Percentiles rank a stretch among this genome's conserved stretches.
Conservation (phyloP, 2,888 invertebrate genomes). For the Operophtera brumata region DNA sequence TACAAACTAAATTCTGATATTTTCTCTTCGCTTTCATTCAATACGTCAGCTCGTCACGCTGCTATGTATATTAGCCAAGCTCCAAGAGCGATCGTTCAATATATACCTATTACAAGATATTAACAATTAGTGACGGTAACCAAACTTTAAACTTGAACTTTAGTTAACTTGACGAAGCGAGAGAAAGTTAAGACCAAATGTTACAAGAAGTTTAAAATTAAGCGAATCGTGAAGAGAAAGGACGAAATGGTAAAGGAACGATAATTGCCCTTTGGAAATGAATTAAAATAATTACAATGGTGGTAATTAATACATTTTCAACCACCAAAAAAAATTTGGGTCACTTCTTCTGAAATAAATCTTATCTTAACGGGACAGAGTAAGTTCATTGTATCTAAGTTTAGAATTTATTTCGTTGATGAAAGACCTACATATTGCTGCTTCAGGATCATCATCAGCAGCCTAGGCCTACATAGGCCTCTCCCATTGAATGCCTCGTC, state of each 20-base stretch:
- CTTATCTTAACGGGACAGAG: too few relatives aligned
- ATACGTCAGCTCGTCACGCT: background rate
- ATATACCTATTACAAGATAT: background rate
- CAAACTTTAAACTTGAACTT: slow-evolving; percentile 18
- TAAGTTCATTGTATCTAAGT: too few relatives aligned
- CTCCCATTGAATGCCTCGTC: too few relatives aligned
- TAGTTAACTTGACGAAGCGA: slow-evolving; percentile 1
- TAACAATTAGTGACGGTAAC: slow-evolving; percentile 22
- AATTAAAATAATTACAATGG: background rate
- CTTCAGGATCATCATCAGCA: too few relatives aligned
- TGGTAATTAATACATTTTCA: background rate
- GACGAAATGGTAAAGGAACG: slow-evolving; percentile 15
- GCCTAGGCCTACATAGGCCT: too few relatives aligned
- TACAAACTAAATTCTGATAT: too few relatives aligned
- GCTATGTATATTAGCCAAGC: background rate
- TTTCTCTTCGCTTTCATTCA: too few relatives aligned
- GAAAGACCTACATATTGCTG: too few relatives aligned
- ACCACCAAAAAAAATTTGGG: too few relatives aligned
- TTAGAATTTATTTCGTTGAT: too few relatives aligned
- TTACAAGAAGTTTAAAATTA: slow-evolving; percentile 20
- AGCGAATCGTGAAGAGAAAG: slow-evolving; percentile 22
- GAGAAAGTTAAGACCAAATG: slow-evolving; percentile 21
- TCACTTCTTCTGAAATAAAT: too few relatives aligned
- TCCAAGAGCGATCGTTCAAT: background rate
- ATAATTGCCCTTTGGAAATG: slow-evolving; percentile 6